phyloP scores from a whole-genome alignment of 2,797 vertebrate genomes.

The Botia kubotai region DNA sequence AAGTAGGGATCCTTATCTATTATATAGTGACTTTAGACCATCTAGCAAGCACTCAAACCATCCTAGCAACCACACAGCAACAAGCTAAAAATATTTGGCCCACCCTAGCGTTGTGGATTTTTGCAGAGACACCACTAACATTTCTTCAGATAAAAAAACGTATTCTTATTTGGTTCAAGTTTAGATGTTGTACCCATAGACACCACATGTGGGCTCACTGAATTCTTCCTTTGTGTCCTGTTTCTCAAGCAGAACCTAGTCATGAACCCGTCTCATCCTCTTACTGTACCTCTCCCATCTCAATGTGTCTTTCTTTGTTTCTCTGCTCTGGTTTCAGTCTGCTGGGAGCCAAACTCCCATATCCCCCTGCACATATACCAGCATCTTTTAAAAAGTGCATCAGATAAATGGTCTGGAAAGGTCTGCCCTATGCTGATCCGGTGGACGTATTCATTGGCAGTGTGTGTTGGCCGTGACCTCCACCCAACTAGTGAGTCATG shows the following conservation, averaged over 20 bases:
- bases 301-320: neutral
- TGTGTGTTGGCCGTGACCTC: slow-evolving; percentile 7
- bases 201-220: neutral
- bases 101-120: neutral
- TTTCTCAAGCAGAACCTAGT: neutral
- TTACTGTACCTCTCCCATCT: neutral
- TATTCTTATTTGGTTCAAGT: neutral
- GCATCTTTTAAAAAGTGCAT: slow-evolving; percentile 10
- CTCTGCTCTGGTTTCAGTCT: neutral
- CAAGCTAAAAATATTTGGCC: too few relatives aligned
- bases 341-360: neutral
- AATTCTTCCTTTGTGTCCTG: slow-evolving; percentile 4
- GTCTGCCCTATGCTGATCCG: slow-evolving; percentile 7
- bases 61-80: neutral
- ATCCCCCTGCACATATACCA: neutral
- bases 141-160: neutral
- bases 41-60: neutral
- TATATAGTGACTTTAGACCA: neutral
- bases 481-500: slow-evolving; percentile 11
- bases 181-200: neutral
- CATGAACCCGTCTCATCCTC: neutral
- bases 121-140: neutral
- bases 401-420: slow-evolving; percentile 8
- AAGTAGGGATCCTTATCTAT: too few relatives aligned
- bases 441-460: neutral